Base-by-base conservation (phyloP, 2,797 vertebrate species). In the Enteromius paludinosus region DNA sequence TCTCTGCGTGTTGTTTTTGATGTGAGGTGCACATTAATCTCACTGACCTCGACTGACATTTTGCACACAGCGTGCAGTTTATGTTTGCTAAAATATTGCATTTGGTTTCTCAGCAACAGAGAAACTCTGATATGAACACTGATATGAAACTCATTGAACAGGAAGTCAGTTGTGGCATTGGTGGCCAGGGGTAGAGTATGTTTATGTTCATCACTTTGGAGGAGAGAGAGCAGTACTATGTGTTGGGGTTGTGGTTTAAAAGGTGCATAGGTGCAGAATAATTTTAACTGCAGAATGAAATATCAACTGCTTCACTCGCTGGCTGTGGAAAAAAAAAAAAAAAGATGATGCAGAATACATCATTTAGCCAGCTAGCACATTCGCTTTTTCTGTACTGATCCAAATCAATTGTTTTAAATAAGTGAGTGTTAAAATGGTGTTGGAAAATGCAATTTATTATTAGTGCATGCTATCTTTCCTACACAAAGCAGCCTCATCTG, bases 81-180 rank as follows among this genome's bases (percentile, higher is more conserved):
- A 9, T 90, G 89, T 90, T 91, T 85, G 85, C 75, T 85, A 84
- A 86, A 86, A 62, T 74, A 90, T 90, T 88, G 89, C 87, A 79
- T 91, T 87, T 66, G 64, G 91, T 88, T 83, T 81, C 87, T 65
- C 43, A 82, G 88, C 85, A 90, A 90, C 87, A 80, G 66, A 45
- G 69, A 47, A 41, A 41, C 38, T 41, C 38, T 41, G 38, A 41
- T 41, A 41, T 41, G 38, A 41, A 41, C 38, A 41, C 69, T 72
- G 87, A 87, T 87, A 77, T 78, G 88, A 93, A 93, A 91, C 90
- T 85, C 85, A 91, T 84, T 84, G 88, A 93, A 92, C 94, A 95
- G 94, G 94, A 95, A 95, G 94, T 94, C 90, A 91, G 94, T 94
- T 94, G 94, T 93, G 94, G 94, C 91, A 91, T 90, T 84, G 62